Evolutionary conservation across 1,140 invertebrate species (phyloP).

Genomic region (Dysdera silvatica): DNA sequence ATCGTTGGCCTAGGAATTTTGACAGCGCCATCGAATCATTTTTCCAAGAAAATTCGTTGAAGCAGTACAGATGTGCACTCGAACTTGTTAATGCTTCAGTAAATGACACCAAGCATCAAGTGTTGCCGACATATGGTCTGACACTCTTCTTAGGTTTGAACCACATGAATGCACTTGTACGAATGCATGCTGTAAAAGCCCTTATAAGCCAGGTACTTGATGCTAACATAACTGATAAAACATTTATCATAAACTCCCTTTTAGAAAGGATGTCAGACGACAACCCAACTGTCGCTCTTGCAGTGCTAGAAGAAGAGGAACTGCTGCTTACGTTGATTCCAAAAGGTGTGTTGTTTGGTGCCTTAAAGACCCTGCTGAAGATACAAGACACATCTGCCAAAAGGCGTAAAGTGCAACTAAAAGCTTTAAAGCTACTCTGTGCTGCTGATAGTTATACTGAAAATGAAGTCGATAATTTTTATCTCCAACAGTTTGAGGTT

Average conservation of each 20-base stretch:
- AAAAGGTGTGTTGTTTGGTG: too few species aligned
- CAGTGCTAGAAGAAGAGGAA: slow-evolving; percentile 17
- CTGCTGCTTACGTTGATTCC: background rate
- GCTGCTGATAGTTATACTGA: too few species aligned
- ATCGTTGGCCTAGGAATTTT: slow-evolving; percentile 26
- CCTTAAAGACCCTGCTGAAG: too few species aligned
- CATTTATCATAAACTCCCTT: slow-evolving; percentile 19
- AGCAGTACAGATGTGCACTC: background rate
- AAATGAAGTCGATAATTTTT: too few species aligned
- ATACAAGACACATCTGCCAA: too few species aligned
- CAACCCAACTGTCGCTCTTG: slow-evolving; percentile 3
- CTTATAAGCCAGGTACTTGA: background rate
- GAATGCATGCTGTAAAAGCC: background rate
- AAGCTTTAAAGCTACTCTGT: too few species aligned
- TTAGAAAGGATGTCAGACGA: slow-evolving; percentile 9
- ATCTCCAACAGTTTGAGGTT: too few species aligned
- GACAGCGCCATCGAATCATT: slow-evolving; percentile 19
- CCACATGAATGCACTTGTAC: slow-evolving; percentile 9
- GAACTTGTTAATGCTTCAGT: slow-evolving; percentile 18
- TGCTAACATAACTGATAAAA: background rate
- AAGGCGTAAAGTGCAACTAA: too few species aligned
- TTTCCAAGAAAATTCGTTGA: background rate
- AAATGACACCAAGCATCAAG: slow-evolving; percentile 1
- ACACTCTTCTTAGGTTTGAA: slow-evolving; percentile 25
- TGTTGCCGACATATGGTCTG: background rate